Base-by-base conservation (phyloP, 2,797 vertebrate species). In the Gastrophryne carolinensis region DNA sequence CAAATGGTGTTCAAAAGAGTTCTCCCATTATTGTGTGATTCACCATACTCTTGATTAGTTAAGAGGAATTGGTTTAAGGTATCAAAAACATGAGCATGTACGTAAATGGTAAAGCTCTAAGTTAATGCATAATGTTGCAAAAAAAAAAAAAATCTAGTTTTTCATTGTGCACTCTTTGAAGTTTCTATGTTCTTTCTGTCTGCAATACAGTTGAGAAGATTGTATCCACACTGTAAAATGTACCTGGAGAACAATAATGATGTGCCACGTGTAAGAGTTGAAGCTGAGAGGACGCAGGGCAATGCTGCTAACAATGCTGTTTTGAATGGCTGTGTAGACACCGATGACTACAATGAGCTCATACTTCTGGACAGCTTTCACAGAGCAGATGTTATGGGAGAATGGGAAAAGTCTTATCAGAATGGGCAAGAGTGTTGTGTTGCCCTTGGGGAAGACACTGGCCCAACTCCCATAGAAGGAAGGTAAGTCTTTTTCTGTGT, bases 221-320 rank as follows among this genome's bases (percentile, higher is more conserved):
- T 70, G 15, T 21, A 70, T 9, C 13, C 50, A 37, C 63, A 63
- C 4, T 11, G 49, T 49, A 84, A 24, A 81, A 93, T 94, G 93
- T 93, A 92, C 80, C 79, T 93, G 86, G 92, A 94, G 75, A 93
- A 92, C 85, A 91, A 92, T 73, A 86, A 29, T 80, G 66, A 70
- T 39, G 50, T 73, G 17, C 57, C 65, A 19, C 21, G 57, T 60
- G 44, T 56, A 47, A 89, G 82, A 75, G 72, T 90, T 79, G 91
- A 94, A 72, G 82, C 90, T 23, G 92, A 93, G 77, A 85, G 91
- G 85, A 86, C 90, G 10, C 89, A 89, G 75, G 65, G 87, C 0
- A 68, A 84, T 0, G 82, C 80, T 11, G 81, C 81, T 23, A 85
- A 54, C 5, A 26, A 54, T 63, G 11, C 82, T 79, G 79, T 73